Evolutionary conservation across 2,113 vertebrate genomes (phyloP).

Genomic region (Tringa solitaria): DNA sequence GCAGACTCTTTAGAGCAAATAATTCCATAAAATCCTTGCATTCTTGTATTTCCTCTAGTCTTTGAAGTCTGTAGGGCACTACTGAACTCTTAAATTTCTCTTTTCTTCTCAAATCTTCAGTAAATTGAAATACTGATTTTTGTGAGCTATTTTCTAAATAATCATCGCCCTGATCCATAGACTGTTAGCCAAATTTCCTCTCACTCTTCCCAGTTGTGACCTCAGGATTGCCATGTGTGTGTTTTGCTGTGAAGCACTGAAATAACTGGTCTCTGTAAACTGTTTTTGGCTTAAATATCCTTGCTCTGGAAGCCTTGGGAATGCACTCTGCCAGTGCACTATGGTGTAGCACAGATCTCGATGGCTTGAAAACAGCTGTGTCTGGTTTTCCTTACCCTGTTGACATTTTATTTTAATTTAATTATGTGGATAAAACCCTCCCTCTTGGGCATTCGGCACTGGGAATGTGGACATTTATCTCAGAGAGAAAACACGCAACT

Average conservation of each 20-base stretch:
- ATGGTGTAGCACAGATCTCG: not conserved
- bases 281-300: not conserved
- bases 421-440: not conserved
- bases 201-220: not conserved
- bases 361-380: not conserved
- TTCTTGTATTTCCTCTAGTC: not conserved
- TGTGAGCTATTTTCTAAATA: not conserved
- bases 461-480: not conserved
- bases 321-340: not conserved
- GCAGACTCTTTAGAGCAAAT: not conserved
- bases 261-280: not conserved
- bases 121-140: not conserved
- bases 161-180: not conserved
- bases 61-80: not conserved
- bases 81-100: not conserved
- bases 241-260: not conserved
- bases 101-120: not conserved
- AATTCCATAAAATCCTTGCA: not conserved
- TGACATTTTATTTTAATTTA: conserved; percentile 26
- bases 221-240: not conserved
- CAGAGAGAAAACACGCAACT: conserved; percentile 43
- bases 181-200: conserved; percentile 21
- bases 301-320: not conserved
- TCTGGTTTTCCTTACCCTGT: not conserved
- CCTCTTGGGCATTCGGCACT: not conserved